Evolutionary conservation across 2,888 invertebrate genomes (phyloP).

Genomic region (Sthenelais limicola): DNA sequence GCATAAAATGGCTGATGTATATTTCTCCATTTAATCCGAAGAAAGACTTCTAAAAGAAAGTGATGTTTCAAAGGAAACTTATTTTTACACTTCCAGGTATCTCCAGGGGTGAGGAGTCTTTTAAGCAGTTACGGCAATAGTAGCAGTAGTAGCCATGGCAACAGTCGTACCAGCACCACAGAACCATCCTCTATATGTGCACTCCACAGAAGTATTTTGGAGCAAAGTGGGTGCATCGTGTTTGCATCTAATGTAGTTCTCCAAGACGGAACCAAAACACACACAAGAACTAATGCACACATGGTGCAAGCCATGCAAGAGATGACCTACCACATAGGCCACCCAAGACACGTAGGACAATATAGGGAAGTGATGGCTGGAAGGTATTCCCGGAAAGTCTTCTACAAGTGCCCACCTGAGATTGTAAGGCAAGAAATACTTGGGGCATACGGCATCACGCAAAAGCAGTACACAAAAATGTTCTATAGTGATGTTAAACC

Average conservation of each 20-base stretch:
- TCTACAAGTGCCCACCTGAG: constrained; percentile 33
- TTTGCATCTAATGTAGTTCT: constrained; percentile 32
- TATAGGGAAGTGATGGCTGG: constrained; percentile 34
- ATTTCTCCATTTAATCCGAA: too few relatives aligned
- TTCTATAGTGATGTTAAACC: constrained; percentile 33
- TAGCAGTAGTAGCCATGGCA: too few relatives aligned
- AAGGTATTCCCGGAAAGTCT: constrained; percentile 25
- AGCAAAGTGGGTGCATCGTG: constrained; percentile 29
- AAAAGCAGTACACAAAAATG: constrained; percentile 25
- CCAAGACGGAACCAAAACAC: constrained; percentile 29
- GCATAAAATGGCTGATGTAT: too few relatives aligned
- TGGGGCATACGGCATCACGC: constrained; percentile 14
- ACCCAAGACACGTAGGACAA: constrained; percentile 23
- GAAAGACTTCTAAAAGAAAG: too few relatives aligned
- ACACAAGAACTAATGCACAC: constrained; percentile 27
- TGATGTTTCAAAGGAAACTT: too few relatives aligned
- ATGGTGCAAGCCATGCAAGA: constrained; percentile 35
- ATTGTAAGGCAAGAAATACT: constrained; percentile 20
- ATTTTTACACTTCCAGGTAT: too few relatives aligned
- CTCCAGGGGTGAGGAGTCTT: too few relatives aligned
- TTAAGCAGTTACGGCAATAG: too few relatives aligned
- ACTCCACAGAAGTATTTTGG: constrained; percentile 16
- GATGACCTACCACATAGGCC: constrained; percentile 29
- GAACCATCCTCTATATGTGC: background rate
- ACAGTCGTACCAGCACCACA: too few relatives aligned